Conservation (phyloP, 2,888 invertebrate species). For the Strigamia crassipes region DNA sequence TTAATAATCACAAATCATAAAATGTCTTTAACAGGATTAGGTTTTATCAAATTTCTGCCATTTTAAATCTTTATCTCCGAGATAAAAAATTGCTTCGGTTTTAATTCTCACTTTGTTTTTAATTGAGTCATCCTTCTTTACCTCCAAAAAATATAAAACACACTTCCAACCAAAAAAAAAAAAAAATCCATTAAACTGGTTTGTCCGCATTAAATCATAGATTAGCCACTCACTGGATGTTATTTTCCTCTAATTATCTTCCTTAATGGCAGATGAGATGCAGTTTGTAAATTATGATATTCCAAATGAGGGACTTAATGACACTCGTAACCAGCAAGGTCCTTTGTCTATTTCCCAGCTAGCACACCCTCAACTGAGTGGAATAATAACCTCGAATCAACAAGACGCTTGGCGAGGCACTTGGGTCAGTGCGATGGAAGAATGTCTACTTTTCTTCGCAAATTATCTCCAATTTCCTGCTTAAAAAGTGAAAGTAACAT, state of each 20-base stretch:
- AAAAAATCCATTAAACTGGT: neutral
- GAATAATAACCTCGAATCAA: conserved; percentile 18
- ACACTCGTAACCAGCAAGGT: neutral
- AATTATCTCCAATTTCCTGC: conserved; percentile 10
- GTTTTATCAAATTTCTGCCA: too few relatives aligned
- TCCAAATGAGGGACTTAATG: neutral
- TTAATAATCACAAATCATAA: too few relatives aligned
- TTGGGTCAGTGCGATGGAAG: conserved; percentile 28
- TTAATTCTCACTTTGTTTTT: too few relatives aligned
- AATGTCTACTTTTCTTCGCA: neutral
- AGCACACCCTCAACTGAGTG: conserved; percentile 13
- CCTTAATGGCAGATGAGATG: neutral
- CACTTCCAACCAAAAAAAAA: neutral
- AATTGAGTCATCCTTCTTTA: too few relatives aligned
- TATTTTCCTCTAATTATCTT: conserved; percentile 4
- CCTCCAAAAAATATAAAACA: neutral
- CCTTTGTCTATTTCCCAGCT: conserved; percentile 9
- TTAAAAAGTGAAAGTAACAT: conserved; percentile 14
- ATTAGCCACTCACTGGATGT: neutral
- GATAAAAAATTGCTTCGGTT: too few relatives aligned
- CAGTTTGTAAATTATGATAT: neutral
- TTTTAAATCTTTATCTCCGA: too few relatives aligned
- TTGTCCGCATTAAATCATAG: neutral
- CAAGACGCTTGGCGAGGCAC: neutral
- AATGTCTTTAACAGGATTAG: too few relatives aligned